A percentile compares a stretch with the other conserved stretches of the same genome.
Evolutionary conservation across 2,888 invertebrate genomes (phyloP).

Genomic region (Digitonthophagus gazella): DNA sequence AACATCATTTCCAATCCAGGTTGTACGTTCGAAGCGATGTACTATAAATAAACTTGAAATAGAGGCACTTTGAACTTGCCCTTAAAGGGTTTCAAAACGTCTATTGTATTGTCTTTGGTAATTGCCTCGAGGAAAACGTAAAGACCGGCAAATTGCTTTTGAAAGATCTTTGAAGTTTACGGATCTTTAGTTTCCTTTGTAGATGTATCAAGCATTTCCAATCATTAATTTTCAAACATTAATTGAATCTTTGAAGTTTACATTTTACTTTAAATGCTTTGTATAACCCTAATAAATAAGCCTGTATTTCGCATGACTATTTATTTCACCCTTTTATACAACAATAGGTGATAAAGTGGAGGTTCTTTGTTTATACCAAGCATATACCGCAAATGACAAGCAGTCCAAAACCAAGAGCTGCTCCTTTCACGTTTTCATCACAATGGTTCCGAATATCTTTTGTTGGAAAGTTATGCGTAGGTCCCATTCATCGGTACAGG

Average conservation of each 20-base stretch:
- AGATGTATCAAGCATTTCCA: background rate
- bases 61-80: background rate
- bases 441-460: background rate
- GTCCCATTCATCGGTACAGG: background rate
- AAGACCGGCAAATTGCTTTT: background rate
- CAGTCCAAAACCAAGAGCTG: background rate
- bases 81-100: background rate
- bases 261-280: too few relatives aligned
- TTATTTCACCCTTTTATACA: background rate
- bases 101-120: background rate
- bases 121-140: background rate
- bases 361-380: background rate
- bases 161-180: background rate
- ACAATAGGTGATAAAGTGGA: background rate
- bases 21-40: background rate
- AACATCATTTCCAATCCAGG: background rate
- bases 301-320: background rate
- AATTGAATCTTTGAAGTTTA: background rate
- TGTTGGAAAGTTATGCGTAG: background rate
- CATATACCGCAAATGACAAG: background rate
- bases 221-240: background rate
- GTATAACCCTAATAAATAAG: too few relatives aligned
- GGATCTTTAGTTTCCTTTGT: background rate
- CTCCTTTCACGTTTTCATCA: background rate
- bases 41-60: background rate